Evolutionary conservation across 2,888 invertebrate species (phyloP), one percentile per base, ranked within the genome.

Genomic region (Formica aserva): DNA sequence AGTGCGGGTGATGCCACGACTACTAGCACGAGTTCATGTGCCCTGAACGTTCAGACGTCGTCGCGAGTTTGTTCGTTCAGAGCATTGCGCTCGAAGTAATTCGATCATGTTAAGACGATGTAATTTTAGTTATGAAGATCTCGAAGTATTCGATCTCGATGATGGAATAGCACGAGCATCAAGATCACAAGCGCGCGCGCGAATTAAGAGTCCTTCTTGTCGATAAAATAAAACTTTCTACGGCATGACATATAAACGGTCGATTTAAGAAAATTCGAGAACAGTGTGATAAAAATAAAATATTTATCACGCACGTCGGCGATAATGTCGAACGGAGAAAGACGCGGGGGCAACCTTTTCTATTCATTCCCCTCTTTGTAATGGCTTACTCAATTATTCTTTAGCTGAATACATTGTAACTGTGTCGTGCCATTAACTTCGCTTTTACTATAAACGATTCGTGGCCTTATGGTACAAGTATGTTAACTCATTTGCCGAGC

Each of bases 91-190:
- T 76, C 67, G 45, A 29, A 72, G 76, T 84, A 80, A 88, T 86
- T 89, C 77, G 81, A 90, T 87, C 86, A 76, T 60, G 57, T 88
- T 87, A 85, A 55, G 76, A 62, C 52, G 67, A 71, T 78, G 72
- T 71, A 78, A 78, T 78, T 78, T 35, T 55, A 71, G 35, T 55
- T 55, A 9, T 22, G 13, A 78, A 78, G 57, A 71, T 78, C 1
- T 13, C 32, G 1, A 72, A 78, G 72, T 71, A 63, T 71, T 71
- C 72, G 11, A 41, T 78, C 71, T 57, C 41, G 29, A 78, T 32
- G 83, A 57, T 22, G 65, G 65, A 55, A 29, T 15, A 69, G 67
- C 55, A 11, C 22, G n/a, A 77, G 38, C 26, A 15, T 38, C 15
- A 13, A 9, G 29, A 45, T 67, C 45, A 18, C 11, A 18, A 38